Percentiles rank a stretch among this genome's conserved stretches.
Evolutionary conservation across 2,797 vertebrate genomes (phyloP).

Genomic region (Oreochromis mossambicus): DNA sequence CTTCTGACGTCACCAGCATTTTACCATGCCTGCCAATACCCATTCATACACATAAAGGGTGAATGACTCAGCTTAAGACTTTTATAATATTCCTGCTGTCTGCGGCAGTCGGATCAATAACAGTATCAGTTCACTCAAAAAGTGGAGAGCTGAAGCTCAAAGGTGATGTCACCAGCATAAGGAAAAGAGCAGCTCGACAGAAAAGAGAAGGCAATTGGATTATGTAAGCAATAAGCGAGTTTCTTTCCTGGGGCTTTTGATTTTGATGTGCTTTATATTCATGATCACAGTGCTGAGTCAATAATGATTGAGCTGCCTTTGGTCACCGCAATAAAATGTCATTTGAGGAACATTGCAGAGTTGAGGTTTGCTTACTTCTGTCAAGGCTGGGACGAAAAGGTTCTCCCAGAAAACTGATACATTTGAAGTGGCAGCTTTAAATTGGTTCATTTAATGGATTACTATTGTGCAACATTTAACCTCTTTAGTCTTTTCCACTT

Average conservation of each 20-base stretch:
- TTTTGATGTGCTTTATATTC: conserved; percentile 20
- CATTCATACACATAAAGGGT: conserved; percentile 34
- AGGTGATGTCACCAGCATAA: conserved; percentile 28
- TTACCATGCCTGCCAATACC: conserved; percentile 25
- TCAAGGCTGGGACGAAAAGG: background rate
- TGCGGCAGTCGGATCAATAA: conserved; percentile 46
- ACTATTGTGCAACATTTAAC: background rate
- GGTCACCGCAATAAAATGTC: background rate
- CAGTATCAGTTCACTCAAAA: conserved; percentile 29
- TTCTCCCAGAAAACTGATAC: background rate
- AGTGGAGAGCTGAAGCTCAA: background rate
- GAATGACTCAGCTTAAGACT: conserved; percentile 45
- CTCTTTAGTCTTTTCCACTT: background rate
- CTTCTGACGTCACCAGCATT: conserved; percentile 35
- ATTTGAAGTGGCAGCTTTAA: background rate
- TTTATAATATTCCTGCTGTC: conserved; percentile 20
- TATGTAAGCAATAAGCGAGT: conserved; percentile 7
- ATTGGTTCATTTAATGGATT: background rate
- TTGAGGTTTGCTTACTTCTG: background rate
- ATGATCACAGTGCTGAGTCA: background rate
- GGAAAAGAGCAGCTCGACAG: conserved; percentile 8
- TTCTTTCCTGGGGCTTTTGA: background rate
- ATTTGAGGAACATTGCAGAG: background rate
- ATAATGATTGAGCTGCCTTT: background rate
- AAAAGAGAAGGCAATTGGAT: background rate